Base-by-base conservation (phyloP, 2,888 invertebrate species). In the Tiliacea aurago region DNA sequence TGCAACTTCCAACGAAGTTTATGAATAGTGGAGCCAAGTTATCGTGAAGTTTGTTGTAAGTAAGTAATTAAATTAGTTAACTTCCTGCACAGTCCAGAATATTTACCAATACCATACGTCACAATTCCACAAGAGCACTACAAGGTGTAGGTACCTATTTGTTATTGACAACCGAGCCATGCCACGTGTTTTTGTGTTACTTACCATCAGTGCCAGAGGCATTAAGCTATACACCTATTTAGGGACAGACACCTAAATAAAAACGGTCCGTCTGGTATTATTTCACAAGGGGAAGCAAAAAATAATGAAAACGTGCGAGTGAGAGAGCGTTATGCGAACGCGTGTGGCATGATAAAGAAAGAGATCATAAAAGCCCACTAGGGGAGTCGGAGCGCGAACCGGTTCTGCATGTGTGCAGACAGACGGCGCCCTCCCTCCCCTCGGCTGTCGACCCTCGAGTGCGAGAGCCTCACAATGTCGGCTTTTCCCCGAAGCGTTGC, bases 381-480 rank as follows among this genome's bases (percentile, higher is more conserved):
- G 95, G 95, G 95, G 94, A 95, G 94, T 93, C 90, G 88, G 93
- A 93, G 91, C 94, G 93, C 93, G 91, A 95, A 95, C 95, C 95
- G 95, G 96, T 95, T 95, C 95, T 95, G 95, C 95, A 95, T 95
- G 95, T 94, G 95, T 95, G 95, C 94, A 94, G 92, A 91, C 91
- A 91, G 94, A 92, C 94, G 93, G 93, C 91, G 93, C 93, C 91
- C 92, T 92, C 94, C 94, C 93, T 91, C 94, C 94, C 94, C 95
- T 92, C 94, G 92, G 92, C 90, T 93, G 93, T 91, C 95, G 95
- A 94, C 94, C 95, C 94, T 94, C 94, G 90, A 90, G 90, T 92
- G 88, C 91, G 92, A 93, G 93, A 93, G 93, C 93, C 94, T 92
- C 91, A 94, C 91, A 93, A 92, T 94, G 94, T 92, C 92, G 91